Base-by-base conservation (phyloP, 2,888 invertebrate species). In the Arrhopalites spinosus region DNA sequence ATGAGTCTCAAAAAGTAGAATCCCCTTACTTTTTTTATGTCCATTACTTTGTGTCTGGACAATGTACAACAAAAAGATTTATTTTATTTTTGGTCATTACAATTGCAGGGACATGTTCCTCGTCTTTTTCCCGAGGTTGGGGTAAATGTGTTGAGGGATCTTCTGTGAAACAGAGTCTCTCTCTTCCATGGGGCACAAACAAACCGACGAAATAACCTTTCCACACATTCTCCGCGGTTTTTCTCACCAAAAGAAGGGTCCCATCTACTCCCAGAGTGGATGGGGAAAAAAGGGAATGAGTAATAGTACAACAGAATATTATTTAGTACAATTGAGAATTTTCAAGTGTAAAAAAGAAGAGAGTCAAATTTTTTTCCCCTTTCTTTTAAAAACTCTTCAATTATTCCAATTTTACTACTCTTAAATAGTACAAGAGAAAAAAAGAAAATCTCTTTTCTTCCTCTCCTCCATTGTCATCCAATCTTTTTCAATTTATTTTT, bases 201-300 rank as follows among this genome's bases (percentile, higher is more conserved):
- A 30, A 36, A 64, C 64, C 64, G 64, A 64, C 68, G 27, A 68
- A 25, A 27, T 56, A 56, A 69, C 76, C 76, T 77, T 77, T 77
- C 76, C 70, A 47, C 76, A 77, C 76, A 73, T 73, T 73, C 68
- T 73, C 73, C 73, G 76, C 73, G 76, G 73, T 69, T 77, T 77
- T 77, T 77, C 76, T 73, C 76, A 77, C 76, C 70, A 36, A 63
- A 63, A 73, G 45, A 45, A 61, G n/a, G 30, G 36, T 13, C n/a
- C 13, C 8, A 45, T 45, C 8, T 45, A 45, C 8, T 11, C 7
- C 7, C 7, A 45, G 20, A 56, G n/a, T 47, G 7, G 47, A 47
- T 17, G n/a, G 47, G 47, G 7, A 47, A 47, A 47, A 47, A n/a
- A 47, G n/a, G 47, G 7, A 7, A 47, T 17, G n/a, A 47, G 1